These are phyloP conservation scores for Aporophyla nigra DNA, from an alignment of 2,888 invertebrate genomes.

Conservation along the genomic window DNA sequence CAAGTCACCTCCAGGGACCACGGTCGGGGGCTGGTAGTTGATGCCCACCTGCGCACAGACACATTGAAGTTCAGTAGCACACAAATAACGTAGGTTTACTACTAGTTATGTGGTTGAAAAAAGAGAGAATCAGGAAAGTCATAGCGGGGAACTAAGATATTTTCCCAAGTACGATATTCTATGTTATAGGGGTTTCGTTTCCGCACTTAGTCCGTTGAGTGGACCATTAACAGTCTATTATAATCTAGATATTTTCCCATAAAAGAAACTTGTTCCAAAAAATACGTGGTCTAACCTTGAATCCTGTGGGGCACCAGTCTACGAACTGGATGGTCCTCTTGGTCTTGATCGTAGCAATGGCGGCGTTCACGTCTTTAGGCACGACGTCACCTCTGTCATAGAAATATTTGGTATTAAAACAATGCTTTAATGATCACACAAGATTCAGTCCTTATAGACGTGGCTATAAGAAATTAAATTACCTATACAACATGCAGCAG, in stretches of 20 bases:
- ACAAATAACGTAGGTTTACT: too few species aligned
- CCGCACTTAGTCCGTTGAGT: too few species aligned
- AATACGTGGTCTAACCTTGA: constrained; percentile 85
- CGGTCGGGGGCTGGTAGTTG: constrained; percentile 97
- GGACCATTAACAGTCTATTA: too few species aligned
- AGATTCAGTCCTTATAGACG: neutral
- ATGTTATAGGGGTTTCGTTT: too few species aligned
- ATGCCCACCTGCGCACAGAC: constrained; percentile 91
- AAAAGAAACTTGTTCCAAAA: too few species aligned
- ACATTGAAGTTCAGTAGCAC: neutral
- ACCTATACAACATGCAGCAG: constrained; percentile 97
- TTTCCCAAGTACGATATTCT: too few species aligned
- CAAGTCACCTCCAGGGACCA: constrained; percentile 97
- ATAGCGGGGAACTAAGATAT: too few species aligned
- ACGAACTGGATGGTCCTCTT: constrained; percentile 97
- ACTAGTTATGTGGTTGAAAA: too few species aligned
- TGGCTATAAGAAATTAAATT: constrained; percentile 8
- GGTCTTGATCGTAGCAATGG: constrained; percentile 98
- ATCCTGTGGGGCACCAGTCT: constrained; percentile 96
- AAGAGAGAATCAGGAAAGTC: too few species aligned
- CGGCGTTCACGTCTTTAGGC: constrained; percentile 98
- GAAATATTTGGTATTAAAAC: neutral
- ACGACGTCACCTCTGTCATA: constrained; percentile 95
- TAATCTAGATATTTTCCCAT: too few species aligned
- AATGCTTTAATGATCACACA: neutral